Base-by-base conservation (phyloP, 2,888 invertebrate genomes). In the Oscheius sp. region DNA sequence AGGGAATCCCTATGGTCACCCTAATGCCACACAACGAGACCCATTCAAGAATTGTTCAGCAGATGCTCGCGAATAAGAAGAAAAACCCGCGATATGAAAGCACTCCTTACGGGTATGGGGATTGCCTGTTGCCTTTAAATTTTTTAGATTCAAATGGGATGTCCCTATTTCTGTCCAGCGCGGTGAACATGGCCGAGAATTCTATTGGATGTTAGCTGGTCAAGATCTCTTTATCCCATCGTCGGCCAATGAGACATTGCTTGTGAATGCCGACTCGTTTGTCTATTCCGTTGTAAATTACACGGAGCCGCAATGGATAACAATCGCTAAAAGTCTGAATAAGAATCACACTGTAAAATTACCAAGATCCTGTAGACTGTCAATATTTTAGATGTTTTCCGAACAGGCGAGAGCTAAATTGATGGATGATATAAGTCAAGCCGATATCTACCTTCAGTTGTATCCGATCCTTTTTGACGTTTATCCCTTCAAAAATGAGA, bases 61-160 rank as follows among this genome's bases (percentile, higher is more conserved):
- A 9, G 29, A 59, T 27, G 29, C 29, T 35, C 25, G 35, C 35
- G 5, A 35, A 35, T 9, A 35, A 3, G 35, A 35, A 35, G 5
- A 9, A 35, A 3, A 35, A 35, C 5, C 35, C 3, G 35, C 35
- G 35, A 6, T 35, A 6, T 9, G 5, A 35, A 9, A 3, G 9
- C 35, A 35, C 5, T 9, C 35, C 35, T 35, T 49, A 49, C 49
- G 16, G 16, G 49, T 18, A 5, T 7, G 49, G 13, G 16, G 5
- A 49, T 5, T 5, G 49, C n/a, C 9, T 52, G 6, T 18, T 16
- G 53, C 7, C 9, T 18, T 18, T 7, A 52, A 18, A 16, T 18
- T 27, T 12, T 59, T 27, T n/a, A 29, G 59, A 41, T 59, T 29
- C 29, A 59, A 59, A 59, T 59, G 59, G 59, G 59, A 59, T 29